Percentiles rank a stretch among this genome's conserved stretches.
These are phyloP conservation scores for Rhodophaea formosa DNA, from an alignment of 2,888 invertebrate species.

Conservation along the genomic window DNA sequence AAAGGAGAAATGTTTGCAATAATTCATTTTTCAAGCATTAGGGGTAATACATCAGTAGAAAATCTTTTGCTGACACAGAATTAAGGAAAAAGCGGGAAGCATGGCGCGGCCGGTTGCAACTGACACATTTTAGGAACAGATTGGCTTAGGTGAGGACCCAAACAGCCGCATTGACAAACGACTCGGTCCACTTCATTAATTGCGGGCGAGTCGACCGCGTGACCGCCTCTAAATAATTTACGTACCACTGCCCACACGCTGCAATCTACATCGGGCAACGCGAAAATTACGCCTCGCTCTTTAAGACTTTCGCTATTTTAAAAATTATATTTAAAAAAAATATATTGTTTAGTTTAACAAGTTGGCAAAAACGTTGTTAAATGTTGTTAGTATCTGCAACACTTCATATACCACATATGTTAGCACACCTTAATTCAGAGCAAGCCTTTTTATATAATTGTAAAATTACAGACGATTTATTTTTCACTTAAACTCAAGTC, in stretches of 20 bases:
- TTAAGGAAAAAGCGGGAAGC: constrained; percentile 11
- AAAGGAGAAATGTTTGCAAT: not conserved
- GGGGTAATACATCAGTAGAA: not conserved
- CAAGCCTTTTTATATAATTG: not conserved
- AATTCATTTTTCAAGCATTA: not conserved
- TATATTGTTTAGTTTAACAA: no score
- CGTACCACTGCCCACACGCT: constrained; percentile 57
- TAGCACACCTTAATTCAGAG: not conserved
- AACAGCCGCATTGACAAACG: constrained; percentile 72
- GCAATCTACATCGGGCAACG: constrained; percentile 53
- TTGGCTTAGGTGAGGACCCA: constrained; percentile 54
- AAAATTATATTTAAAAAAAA: constrained; percentile 41
- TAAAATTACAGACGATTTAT: not conserved
- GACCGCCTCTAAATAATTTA: constrained; percentile 76
- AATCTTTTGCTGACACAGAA: not conserved
- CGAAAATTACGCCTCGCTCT: constrained; percentile 51
- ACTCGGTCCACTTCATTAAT: constrained; percentile 75
- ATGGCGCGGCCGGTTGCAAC: constrained; percentile 38
- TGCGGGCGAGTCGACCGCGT: constrained; percentile 65
- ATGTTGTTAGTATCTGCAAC: no score
- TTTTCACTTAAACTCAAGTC: not conserved
- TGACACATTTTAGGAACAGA: constrained; percentile 59
- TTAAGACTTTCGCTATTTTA: constrained; percentile 58
- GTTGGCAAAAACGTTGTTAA: no score
- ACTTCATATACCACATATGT: no score